Evolutionary conservation across 1,140 invertebrate genomes (phyloP).

Genomic region (Vollenhovia emeryi): DNA sequence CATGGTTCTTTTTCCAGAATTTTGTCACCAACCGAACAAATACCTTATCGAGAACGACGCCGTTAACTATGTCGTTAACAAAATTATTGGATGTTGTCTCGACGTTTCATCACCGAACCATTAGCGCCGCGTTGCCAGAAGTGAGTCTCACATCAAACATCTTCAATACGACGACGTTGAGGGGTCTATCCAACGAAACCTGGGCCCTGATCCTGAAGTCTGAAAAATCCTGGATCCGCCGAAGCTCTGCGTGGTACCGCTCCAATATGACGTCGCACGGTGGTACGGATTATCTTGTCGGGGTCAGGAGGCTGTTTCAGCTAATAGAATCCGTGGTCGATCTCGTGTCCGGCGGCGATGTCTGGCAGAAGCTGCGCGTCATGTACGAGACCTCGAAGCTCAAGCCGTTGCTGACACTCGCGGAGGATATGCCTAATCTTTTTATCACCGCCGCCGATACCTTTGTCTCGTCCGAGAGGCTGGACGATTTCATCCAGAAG

Average conservation of each 20-base stretch:
- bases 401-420: slow-evolving; percentile 74
- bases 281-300: neutral
- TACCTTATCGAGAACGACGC: slow-evolving; percentile 48
- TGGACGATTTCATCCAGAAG: slow-evolving; percentile 74
- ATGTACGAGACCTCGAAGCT: slow-evolving; percentile 76
- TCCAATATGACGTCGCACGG: neutral
- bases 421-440: slow-evolving; percentile 81
- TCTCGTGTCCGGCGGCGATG: slow-evolving; percentile 76
- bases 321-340: slow-evolving; percentile 69
- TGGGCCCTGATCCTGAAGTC: slow-evolving; percentile 62
- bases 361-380: slow-evolving; percentile 77
- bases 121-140: slow-evolving; percentile 6
- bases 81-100: slow-evolving; percentile 68
- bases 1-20: slow-evolving; percentile 49
- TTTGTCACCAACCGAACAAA: slow-evolving; percentile 3
- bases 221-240: slow-evolving; percentile 73
- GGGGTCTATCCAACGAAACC: slow-evolving; percentile 75
- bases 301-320: slow-evolving; percentile 56
- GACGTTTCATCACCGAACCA: too few species aligned
- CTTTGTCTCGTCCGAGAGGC: slow-evolving; percentile 78
- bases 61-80: slow-evolving; percentile 50
- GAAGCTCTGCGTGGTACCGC: neutral
- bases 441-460: slow-evolving; percentile 76
- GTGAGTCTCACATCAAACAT: slow-evolving; percentile 72
- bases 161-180: slow-evolving; percentile 77